These are phyloP conservation scores for Sardina pilchardus DNA, from an alignment of 2,113 vertebrate species.

Conservation along the genomic window DNA sequence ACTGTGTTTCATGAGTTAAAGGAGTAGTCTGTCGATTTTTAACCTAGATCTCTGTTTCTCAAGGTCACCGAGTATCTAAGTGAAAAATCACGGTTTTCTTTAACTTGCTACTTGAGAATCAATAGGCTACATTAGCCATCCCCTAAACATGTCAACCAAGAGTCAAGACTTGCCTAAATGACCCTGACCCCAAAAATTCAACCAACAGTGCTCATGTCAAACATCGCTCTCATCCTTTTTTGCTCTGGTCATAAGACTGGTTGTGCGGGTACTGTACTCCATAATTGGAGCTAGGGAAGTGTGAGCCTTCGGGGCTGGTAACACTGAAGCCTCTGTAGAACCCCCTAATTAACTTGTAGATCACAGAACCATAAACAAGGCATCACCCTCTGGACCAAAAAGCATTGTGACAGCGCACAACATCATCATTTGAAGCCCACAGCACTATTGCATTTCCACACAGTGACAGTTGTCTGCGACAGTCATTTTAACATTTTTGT, in stretches of 20 bases:
- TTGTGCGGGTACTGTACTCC: not conserved
- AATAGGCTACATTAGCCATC: too few relatives aligned
- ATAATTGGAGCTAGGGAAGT: not conserved
- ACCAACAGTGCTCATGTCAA: not conserved
- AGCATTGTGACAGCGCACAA: not conserved
- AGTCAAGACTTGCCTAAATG: too few relatives aligned
- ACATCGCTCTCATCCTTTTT: not conserved
- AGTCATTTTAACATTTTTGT: not conserved
- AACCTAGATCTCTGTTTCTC: too few relatives aligned
- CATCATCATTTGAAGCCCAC: not conserved
- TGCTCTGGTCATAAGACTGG: not conserved
- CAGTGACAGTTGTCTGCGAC: not conserved
- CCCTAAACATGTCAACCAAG: too few relatives aligned
- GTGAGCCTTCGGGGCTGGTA: not conserved
- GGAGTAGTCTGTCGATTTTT: too few relatives aligned
- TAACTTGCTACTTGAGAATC: too few relatives aligned
- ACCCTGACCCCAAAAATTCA: too few relatives aligned
- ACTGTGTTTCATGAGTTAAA: too few relatives aligned
- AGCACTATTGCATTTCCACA: not conserved
- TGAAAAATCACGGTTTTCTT: too few relatives aligned
- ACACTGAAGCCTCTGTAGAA: slow-evolving; percentile 24
- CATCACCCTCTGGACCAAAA: not conserved
- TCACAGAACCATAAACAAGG: not conserved
- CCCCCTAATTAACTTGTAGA: not conserved
- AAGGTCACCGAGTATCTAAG: too few relatives aligned